Percentiles rank a stretch among this genome's conserved stretches.
phyloP scores from a whole-genome alignment of 2,797 vertebrate genomes.

The Tapirus indicus region DNA sequence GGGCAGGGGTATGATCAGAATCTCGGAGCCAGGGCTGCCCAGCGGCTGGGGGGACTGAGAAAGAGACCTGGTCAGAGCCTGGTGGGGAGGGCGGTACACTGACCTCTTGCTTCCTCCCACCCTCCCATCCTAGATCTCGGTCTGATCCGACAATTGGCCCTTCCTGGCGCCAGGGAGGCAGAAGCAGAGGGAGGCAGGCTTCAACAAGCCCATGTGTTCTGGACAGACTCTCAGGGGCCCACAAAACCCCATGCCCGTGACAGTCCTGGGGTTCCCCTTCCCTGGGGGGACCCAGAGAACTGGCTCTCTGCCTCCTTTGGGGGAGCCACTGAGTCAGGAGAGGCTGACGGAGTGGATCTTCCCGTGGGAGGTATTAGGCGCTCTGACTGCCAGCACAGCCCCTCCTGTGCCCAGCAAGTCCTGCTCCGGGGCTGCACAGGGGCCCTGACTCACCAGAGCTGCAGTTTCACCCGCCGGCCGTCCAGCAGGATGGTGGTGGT shows the following conservation, averaged over 20 bases:
- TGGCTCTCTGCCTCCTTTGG: fast-evolving
- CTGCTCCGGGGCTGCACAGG: neutral
- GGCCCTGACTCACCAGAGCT: slow-evolving; percentile 89
- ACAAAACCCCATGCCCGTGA: too few relatives aligned
- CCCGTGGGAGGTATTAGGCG: neutral
- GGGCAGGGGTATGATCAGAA: neutral
- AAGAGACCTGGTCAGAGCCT: neutral
- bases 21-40: neutral
- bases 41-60: neutral
- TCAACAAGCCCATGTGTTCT: neutral
- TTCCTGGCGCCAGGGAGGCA: neutral
- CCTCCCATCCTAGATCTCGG: too few relatives aligned
- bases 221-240: neutral
- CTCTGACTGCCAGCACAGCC: neutral
- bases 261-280: neutral
- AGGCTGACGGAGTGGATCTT: fast-evolving
- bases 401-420: neutral
- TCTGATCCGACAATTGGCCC: neutral
- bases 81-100: too few relatives aligned
- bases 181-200: neutral
- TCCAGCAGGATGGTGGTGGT: slow-evolving; percentile 94
- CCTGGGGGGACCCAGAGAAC: too few relatives aligned
- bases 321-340: neutral
- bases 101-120: neutral
- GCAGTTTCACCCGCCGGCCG: slow-evolving; percentile 93